Conservation (phyloP, 2,113 vertebrate species). For the Todiramphus saurophagus region DNA sequence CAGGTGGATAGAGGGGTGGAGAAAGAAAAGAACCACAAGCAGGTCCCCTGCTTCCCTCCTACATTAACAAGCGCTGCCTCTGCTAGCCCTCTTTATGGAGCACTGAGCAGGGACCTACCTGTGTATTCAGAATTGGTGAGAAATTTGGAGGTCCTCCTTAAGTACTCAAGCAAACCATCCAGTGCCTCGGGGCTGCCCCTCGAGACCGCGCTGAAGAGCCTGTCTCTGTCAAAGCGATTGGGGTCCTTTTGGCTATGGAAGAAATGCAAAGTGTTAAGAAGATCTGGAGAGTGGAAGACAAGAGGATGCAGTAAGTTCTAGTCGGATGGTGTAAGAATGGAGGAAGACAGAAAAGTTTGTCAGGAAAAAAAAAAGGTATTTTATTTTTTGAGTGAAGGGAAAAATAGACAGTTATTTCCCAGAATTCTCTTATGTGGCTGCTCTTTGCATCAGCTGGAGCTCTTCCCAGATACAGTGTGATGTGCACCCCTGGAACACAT, state of each 20-base stretch:
- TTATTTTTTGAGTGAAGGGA: conserved; percentile 53
- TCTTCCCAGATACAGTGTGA: conserved; percentile 35
- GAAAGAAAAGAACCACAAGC: neutral
- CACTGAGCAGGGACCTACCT: conserved; percentile 65
- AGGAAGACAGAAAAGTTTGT: neutral
- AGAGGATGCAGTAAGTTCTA: neutral
- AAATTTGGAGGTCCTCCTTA: conserved; percentile 79
- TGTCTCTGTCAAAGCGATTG: conserved; percentile 72
- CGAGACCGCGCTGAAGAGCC: conserved; percentile 82
- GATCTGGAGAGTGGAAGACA: neutral
- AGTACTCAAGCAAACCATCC: conserved; percentile 81
- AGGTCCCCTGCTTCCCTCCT: neutral
- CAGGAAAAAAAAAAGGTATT: neutral
- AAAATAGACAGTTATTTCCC: conserved; percentile 51
- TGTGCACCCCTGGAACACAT: neutral
- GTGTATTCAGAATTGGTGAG: conserved; percentile 86
- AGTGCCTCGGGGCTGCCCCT: conserved; percentile 74
- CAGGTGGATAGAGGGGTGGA: neutral
- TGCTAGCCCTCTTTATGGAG: neutral
- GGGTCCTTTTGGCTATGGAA: conserved; percentile 62
- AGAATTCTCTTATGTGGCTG: conserved; percentile 33
- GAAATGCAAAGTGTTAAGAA: neutral
- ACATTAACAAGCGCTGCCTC: neutral
- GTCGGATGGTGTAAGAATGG: neutral
- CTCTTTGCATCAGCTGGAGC: conserved; percentile 51